Evolutionary conservation across 2,888 invertebrate genomes (phyloP).

Genomic region (Eupithecia subumbrata): DNA sequence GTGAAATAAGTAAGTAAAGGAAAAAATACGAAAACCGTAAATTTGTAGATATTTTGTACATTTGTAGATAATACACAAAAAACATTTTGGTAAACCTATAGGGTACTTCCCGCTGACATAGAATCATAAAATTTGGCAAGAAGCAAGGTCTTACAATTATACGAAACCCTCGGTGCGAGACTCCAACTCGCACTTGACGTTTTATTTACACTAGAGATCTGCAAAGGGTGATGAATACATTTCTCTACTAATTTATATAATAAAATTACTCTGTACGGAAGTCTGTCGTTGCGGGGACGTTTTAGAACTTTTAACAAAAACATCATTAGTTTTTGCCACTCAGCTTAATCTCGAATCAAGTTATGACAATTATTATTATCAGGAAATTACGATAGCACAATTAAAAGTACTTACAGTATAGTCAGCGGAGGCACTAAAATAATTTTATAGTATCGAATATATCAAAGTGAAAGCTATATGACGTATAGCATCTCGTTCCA

Average conservation of each 20-base stretch:
- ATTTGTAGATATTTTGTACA: too few relatives aligned
- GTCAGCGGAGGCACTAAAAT: slow-evolving; percentile 2
- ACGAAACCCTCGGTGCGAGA: too few relatives aligned
- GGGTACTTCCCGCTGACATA: too few relatives aligned
- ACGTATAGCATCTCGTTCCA: background rate
- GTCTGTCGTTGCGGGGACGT: background rate
- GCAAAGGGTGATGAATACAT: background rate
- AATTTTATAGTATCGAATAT: slow-evolving; percentile 11
- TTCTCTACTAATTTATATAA: background rate
- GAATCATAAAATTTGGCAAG: too few relatives aligned
- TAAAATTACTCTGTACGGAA: background rate
- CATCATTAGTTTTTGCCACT: background rate
- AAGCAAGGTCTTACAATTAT: too few relatives aligned
- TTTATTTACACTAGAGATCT: too few relatives aligned
- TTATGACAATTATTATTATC: background rate
- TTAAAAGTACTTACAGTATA: background rate
- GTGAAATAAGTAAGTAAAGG: too few relatives aligned
- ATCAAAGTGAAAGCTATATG: background rate
- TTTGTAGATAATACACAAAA: too few relatives aligned
- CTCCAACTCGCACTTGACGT: too few relatives aligned
- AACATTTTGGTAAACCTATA: too few relatives aligned
- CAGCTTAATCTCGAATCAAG: background rate
- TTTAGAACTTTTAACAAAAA: background rate
- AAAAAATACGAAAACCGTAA: too few relatives aligned
- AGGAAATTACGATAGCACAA: background rate